Evolutionary conservation across 2,888 invertebrate genomes (phyloP), one percentile per base, ranked within the genome.

Genomic region (Papilio elwesi): DNA sequence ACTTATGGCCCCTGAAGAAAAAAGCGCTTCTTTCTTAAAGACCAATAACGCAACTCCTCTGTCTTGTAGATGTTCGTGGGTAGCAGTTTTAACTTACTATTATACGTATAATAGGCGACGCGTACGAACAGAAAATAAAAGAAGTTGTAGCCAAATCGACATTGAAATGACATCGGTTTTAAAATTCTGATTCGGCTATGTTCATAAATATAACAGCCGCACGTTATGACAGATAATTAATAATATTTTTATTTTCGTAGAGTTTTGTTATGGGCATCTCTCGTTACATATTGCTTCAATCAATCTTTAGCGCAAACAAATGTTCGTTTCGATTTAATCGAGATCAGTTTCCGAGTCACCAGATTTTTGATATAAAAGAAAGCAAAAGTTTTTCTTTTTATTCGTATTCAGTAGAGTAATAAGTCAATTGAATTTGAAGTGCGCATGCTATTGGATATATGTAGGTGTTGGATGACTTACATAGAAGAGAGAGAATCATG

Each of bases 241-340:
- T 59, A 65, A 57, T 49, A 55, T 62, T 53, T 71, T 71, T 47
- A 59, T 68, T 38, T 64, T 53, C 63, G 9, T 55, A 64, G 49
- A 63, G n/a, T 63, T 72, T 72, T 72, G n/a, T 68, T 68, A 64
- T 64, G 51, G 47, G n/a, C 38, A 68, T 68, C 68, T 73, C 55
- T 51, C 16, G 53, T 68, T 64, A 68, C 57, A 51, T 51, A 68
- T 68, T 55, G 26, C 64, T 55, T 65, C 72, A 51, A 73, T 73
- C 72, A 73, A 73, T 73, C 72, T 68, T 43, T 49, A 68, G 11
- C 49, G 66, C 43, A 52, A 73, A 73, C 53, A 73, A 73, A 73
- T 64, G 51, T 11, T 16, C 65, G 52, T 49, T 49, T 16, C 49
- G 51, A 69, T 65, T 69, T 36, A 69, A 65, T 69, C 65, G 49